Conservation (phyloP, 2,113 vertebrate genomes). For the Podarcis raffonei region DNA sequence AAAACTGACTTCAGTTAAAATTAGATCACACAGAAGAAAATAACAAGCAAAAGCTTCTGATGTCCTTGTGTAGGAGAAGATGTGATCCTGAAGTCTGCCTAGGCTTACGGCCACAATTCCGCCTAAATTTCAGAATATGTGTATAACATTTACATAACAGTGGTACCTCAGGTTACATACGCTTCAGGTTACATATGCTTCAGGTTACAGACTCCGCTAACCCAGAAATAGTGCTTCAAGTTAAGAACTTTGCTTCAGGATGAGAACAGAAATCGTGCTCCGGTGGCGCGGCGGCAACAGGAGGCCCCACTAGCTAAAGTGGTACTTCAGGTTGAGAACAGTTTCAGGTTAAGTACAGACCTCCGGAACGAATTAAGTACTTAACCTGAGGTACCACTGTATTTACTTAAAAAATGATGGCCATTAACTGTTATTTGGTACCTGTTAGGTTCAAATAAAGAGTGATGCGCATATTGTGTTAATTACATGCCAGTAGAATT, state of each 20-base stretch:
- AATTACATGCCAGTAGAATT: not conserved
- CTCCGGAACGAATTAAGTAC: too few species aligned
- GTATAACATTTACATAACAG: not conserved
- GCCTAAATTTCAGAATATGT: not conserved
- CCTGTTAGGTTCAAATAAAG: not conserved
- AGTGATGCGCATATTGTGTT: slow-evolving; percentile 12
- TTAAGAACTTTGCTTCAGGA: too few species aligned
- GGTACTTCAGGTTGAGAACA: too few species aligned
- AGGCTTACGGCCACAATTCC: not conserved
- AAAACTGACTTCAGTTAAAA: not conserved
- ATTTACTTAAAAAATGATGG: not conserved
- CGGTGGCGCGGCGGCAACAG: too few species aligned
- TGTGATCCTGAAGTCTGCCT: not conserved
- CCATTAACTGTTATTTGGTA: not conserved
- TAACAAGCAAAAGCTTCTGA: not conserved
- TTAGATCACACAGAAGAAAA: not conserved
- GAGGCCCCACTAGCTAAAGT: too few species aligned
- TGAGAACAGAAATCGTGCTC: too few species aligned
- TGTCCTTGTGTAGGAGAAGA: not conserved
- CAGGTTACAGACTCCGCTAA: too few species aligned
- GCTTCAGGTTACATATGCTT: too few species aligned
- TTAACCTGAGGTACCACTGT: too few species aligned
- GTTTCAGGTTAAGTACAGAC: too few species aligned
- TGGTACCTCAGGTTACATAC: too few species aligned
- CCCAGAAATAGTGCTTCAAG: too few species aligned